These are phyloP conservation scores for Cheirogaleus medius DNA, from an alignment of 2,113 vertebrate species.

Conservation along the genomic window DNA sequence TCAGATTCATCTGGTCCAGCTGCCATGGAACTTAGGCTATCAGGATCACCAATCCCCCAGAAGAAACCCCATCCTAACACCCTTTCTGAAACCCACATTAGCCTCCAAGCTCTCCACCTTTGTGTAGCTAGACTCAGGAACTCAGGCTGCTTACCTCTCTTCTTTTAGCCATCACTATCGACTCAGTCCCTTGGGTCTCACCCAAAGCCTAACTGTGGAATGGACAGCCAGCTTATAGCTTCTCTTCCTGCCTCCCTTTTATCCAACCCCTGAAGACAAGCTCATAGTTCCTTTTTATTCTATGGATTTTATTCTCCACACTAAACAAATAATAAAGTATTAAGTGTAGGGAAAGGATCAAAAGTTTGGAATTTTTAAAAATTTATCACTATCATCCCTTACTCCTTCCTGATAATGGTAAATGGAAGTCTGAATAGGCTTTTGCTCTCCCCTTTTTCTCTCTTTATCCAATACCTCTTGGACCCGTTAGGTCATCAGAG, in stretches of 20 bases:
- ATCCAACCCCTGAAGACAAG: neutral
- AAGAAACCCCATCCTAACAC: neutral
- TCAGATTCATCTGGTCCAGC: neutral
- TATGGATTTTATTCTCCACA: neutral
- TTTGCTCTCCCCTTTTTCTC: neutral
- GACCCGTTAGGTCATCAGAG: neutral
- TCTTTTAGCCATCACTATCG: neutral
- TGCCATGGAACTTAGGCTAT: neutral
- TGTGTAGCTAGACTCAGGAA: neutral
- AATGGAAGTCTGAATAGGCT: neutral
- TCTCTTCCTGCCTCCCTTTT: neutral
- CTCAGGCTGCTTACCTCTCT: neutral
- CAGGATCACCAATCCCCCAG: neutral
- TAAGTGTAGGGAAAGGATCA: neutral
- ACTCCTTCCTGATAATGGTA: neutral
- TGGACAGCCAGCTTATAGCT: neutral
- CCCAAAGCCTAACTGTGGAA: neutral
- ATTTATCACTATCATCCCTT: neutral
- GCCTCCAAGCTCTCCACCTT: neutral
- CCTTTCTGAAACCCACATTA: neutral
- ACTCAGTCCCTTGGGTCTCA: neutral
- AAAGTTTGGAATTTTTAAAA: neutral
- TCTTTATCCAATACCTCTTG: neutral
- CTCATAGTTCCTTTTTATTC: neutral
- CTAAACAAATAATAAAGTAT: neutral